Evolutionary conservation across 2,113 vertebrate species (phyloP).

Genomic region (Ageneiosus marmoratus): DNA sequence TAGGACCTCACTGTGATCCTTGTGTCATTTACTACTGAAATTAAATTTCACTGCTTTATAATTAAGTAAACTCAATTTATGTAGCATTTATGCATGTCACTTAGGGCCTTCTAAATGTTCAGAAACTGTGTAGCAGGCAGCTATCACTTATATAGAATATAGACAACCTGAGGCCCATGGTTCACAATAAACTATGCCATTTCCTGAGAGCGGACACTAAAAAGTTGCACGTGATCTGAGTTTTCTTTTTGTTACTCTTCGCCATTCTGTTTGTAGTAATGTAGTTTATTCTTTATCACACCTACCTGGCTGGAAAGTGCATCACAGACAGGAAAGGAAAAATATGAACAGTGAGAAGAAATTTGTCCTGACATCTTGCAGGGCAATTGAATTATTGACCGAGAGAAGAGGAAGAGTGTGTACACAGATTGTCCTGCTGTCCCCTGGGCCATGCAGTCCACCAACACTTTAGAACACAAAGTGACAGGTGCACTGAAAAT

Average conservation of each 20-base stretch:
- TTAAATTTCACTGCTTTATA: background rate
- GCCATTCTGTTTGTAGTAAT: background rate
- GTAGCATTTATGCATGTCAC: background rate
- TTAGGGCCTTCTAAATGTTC: background rate
- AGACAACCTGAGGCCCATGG: background rate
- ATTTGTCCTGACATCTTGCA: slow-evolving; percentile 44
- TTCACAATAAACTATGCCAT: background rate
- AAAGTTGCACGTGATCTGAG: background rate
- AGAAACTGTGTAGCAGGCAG: background rate
- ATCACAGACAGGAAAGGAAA: background rate
- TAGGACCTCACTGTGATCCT: background rate
- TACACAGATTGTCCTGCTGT: slow-evolving; percentile 5
- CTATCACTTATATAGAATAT: background rate
- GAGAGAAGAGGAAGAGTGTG: slow-evolving; percentile 20
- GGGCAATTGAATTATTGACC: slow-evolving; percentile 49
- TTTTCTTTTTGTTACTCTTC: background rate
- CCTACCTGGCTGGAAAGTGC: background rate
- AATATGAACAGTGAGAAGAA: slow-evolving; percentile 29
- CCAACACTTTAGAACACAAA: slow-evolving; percentile 13
- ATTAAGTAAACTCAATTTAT: background rate
- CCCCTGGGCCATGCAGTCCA: background rate
- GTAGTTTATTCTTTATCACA: background rate
- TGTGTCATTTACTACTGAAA: background rate
- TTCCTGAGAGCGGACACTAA: background rate
- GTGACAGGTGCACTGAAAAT: slow-evolving; percentile 12